Conservation (phyloP, 2,113 vertebrate genomes). For the Riparia riparia region DNA sequence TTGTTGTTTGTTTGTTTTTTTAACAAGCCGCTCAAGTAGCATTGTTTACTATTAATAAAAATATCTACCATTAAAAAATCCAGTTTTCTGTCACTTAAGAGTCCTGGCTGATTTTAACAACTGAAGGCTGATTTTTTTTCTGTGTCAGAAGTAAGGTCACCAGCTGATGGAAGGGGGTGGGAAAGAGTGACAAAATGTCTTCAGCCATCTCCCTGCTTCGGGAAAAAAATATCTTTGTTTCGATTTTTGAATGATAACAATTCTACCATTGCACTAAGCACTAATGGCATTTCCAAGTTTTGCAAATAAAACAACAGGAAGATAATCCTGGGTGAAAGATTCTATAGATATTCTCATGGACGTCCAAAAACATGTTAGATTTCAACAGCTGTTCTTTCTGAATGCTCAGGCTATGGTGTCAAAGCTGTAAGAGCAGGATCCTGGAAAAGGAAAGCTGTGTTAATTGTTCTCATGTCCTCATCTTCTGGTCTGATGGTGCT, state of each 20-base stretch:
- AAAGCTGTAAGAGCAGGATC: background rate
- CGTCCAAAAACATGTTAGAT: background rate
- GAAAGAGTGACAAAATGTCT: background rate
- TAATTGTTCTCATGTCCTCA: background rate
- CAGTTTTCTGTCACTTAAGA: background rate
- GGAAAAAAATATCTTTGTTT: background rate
- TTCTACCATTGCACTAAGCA: background rate
- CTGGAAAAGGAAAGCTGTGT: background rate
- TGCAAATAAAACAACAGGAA: background rate
- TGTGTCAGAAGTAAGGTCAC: background rate
- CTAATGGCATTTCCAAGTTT: background rate
- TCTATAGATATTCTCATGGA: background rate
- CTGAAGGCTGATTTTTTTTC: background rate
- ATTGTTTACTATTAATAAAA: background rate
- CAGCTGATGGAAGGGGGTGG: background rate
- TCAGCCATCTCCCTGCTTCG: background rate
- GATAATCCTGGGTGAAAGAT: background rate
- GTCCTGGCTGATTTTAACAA: background rate
- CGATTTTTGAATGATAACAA: background rate
- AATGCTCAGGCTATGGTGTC: background rate
- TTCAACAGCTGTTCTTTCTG: background rate
- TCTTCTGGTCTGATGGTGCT: accelerated
- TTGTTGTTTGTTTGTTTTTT: background rate
- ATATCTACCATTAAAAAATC: background rate
- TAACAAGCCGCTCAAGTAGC: background rate